Conservation (phyloP, 2,888 invertebrate genomes). For the Oligia fasciuncula region DNA sequence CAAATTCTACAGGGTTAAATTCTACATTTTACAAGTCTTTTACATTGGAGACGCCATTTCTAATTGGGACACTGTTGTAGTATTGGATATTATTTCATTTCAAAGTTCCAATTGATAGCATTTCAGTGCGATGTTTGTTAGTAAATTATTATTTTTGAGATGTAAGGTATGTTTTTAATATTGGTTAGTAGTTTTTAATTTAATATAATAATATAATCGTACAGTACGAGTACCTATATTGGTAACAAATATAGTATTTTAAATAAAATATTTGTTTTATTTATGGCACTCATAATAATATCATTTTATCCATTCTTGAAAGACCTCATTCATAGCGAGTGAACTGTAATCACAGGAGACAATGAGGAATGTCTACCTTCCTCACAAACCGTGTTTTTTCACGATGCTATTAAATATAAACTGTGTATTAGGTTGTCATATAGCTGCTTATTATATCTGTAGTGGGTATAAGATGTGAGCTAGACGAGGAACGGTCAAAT, state of each 20-base stretch:
- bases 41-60: constrained; percentile 25
- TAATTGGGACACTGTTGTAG: constrained; percentile 25
- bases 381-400: constrained; percentile 49
- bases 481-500: constrained; percentile 78
- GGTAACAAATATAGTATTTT: constrained; percentile 85
- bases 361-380: constrained; percentile 80
- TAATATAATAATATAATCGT: constrained; percentile 87
- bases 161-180: constrained; percentile 88
- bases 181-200: constrained; percentile 88
- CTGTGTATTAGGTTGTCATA: constrained; percentile 66
- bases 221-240: constrained; percentile 83
- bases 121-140: constrained; percentile 83
- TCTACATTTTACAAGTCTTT: constrained; percentile 26
- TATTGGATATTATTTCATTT: constrained; percentile 44
- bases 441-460: constrained; percentile 63
- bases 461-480: constrained; percentile 64
- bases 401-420: constrained; percentile 61
- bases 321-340: neutral
- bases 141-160: constrained; percentile 90
- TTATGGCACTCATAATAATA: constrained; percentile 19
- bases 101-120: constrained; percentile 41
- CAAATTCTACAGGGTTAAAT: constrained; percentile 45
- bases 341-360: constrained; percentile 51
- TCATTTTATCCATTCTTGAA: constrained; percentile 14
- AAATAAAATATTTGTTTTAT: constrained; percentile 73